Base-by-base conservation (phyloP, 2,797 vertebrate genomes). In the Alauda arvensis region DNA sequence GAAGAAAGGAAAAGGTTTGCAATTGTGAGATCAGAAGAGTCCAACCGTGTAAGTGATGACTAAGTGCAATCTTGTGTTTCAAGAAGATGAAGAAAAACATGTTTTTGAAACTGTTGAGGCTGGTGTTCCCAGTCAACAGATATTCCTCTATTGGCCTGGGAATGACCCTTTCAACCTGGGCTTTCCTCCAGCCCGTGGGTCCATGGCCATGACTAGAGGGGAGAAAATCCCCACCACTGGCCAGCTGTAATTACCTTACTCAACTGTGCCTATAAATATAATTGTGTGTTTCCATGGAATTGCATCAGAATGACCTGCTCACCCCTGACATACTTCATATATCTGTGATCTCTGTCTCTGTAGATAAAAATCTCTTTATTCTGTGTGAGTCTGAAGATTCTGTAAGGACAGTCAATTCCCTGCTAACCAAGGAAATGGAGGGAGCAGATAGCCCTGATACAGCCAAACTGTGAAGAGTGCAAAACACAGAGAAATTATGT, bases 181-280 rank as follows among this genome's bases (percentile, higher is more conserved):
- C 85, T 84, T 49, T 70, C 59, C 77, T 94, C 90, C 85, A 92
- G 80, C 57, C 80, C 3, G 1, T 87, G 77, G 89, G 91, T 91
- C 93, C 89, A 66, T 1, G 3, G 80, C 87, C 91, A 77, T 89
- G 89, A 94, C 89, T 85, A 79, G 75, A 93, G 81, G 81, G 66
- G 20, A 89, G 72, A 94, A 89, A 85, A 77, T 78, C 81, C 78
- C 87, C 46, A 31, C 91, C 87, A 90, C 94, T 91, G 91, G 90
- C 83, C 68, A 83, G 87, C 82, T 76, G 74, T 88, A 92, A 85
- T 89, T 85, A 94, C 91, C 92, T 92, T 77, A 74, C 67, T 92
- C 68, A 87, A 10, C 65, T 5, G 13, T 55, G 77, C 81, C 68
- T 86, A 86, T 48, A 93, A 94, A 88, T 62, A 75, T 74, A 84